A percentile compares a stretch with the other conserved stretches of the same genome.
phyloP scores from a whole-genome alignment of 2,113 vertebrate species.

The Apaloderma vittatum region DNA sequence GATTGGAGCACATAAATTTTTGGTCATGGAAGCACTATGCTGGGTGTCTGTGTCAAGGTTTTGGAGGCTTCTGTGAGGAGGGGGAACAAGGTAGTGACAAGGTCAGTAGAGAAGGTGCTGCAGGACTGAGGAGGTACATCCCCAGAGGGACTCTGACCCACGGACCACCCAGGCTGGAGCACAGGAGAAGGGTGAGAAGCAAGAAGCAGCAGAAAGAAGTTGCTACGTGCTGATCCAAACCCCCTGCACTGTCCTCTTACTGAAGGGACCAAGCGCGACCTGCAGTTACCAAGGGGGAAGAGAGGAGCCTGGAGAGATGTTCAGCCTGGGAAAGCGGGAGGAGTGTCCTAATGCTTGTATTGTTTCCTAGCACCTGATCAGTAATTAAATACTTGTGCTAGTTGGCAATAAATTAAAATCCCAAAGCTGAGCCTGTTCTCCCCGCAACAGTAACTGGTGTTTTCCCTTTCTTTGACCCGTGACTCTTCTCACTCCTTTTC shows the following conservation, averaged over 20 bases:
- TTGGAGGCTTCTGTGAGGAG: background rate
- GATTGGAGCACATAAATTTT: background rate
- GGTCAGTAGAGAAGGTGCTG: background rate
- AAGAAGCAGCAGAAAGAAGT: background rate
- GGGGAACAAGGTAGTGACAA: rapidly evolving
- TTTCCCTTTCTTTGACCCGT: background rate
- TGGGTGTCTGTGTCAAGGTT: background rate
- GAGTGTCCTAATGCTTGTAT: background rate
- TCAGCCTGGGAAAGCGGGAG: background rate
- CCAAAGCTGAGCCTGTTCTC: background rate
- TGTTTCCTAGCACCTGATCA: background rate
- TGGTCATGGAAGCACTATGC: background rate
- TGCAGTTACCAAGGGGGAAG: background rate
- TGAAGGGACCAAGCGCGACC: background rate
- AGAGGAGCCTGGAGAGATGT: background rate
- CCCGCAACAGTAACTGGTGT: background rate
- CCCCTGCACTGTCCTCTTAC: background rate
- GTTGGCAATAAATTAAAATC: background rate
- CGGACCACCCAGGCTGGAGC: rapidly evolving
- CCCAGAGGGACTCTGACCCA: background rate
- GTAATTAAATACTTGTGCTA: background rate
- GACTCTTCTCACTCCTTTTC: background rate
- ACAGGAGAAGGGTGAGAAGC: background rate
- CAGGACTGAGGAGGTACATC: background rate
- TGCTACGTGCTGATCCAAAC: rapidly evolving